These are phyloP conservation scores for Premnoplex brunnescens DNA, from an alignment of 2,797 vertebrate species.

Conservation along the genomic window DNA sequence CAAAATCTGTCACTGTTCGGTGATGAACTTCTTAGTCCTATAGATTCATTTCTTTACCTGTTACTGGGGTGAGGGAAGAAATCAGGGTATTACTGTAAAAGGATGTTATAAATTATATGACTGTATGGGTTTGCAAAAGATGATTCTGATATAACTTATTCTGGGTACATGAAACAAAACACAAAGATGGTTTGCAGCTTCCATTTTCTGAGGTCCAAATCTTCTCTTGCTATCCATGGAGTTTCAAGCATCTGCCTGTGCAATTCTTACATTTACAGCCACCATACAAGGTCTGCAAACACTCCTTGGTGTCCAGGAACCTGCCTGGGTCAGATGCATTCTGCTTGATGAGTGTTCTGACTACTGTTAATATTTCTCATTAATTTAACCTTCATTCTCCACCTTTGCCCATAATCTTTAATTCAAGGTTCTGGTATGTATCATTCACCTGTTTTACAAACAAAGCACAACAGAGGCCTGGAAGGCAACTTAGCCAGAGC, in stretches of 20 bases:
- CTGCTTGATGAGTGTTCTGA: background rate
- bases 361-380: background rate
- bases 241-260: background rate
- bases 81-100: background rate
- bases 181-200: background rate
- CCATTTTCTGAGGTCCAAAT: background rate
- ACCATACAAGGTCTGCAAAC: background rate
- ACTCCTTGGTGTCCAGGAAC: background rate
- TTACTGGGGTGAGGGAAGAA: background rate
- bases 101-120: background rate
- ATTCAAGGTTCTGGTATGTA: background rate
- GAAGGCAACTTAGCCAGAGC: background rate
- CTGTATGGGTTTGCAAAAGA: background rate
- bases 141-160: background rate
- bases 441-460: constrained; percentile 4
- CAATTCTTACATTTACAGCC: background rate
- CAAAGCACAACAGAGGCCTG: background rate
- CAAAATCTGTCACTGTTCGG: background rate
- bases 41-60: background rate
- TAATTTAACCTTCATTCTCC: background rate
- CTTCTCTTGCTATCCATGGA: background rate
- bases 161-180: background rate
- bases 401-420: constrained; percentile 7
- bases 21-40: background rate
- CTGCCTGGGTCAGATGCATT: background rate